phyloP scores from a whole-genome alignment of 2,797 vertebrate species.

The Pangasius larnaudii region DNA sequence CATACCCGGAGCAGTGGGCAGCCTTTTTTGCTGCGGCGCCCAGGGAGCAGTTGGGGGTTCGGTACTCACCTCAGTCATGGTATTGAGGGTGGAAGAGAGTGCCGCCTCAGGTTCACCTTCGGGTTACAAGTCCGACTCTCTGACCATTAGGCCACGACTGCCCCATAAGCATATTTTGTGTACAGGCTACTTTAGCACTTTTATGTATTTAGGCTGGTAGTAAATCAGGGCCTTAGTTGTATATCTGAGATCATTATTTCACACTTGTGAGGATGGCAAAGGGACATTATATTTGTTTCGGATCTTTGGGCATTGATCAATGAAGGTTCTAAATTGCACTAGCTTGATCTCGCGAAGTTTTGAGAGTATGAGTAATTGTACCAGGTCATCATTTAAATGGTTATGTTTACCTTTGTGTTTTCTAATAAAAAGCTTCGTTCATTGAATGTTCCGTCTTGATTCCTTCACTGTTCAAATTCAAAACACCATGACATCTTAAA shows the following conservation, averaged over 20 bases:
- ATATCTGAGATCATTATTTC: conserved; percentile 12
- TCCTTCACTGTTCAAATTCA: conserved; percentile 29
- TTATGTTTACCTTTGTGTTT: conserved; percentile 45
- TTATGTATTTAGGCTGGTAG: not conserved
- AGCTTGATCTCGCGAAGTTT: conserved; percentile 45
- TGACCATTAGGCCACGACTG: too few relatives aligned
- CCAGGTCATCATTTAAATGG: conserved; percentile 26
- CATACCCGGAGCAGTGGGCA: too few relatives aligned
- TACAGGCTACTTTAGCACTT: not conserved
- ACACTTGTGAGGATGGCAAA: not conserved
- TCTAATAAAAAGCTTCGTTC: conserved; percentile 36
- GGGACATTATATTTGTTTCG: conserved; percentile 17
- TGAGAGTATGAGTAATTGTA: conserved; percentile 11
- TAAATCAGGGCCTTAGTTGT: not conserved
- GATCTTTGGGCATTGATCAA: not conserved
- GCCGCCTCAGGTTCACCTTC: too few relatives aligned
- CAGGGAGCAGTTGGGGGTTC: too few relatives aligned
- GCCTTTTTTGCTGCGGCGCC: too few relatives aligned
- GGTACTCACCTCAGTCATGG: too few relatives aligned
- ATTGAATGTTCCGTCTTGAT: conserved; percentile 12
- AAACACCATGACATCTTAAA: conserved; percentile 21
- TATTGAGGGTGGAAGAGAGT: too few relatives aligned
- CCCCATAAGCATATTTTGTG: not conserved
- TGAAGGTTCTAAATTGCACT: conserved; percentile 43
- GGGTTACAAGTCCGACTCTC: too few relatives aligned